Base-by-base conservation (phyloP, 2,113 vertebrate genomes). In the Morphnarchus princeps region DNA sequence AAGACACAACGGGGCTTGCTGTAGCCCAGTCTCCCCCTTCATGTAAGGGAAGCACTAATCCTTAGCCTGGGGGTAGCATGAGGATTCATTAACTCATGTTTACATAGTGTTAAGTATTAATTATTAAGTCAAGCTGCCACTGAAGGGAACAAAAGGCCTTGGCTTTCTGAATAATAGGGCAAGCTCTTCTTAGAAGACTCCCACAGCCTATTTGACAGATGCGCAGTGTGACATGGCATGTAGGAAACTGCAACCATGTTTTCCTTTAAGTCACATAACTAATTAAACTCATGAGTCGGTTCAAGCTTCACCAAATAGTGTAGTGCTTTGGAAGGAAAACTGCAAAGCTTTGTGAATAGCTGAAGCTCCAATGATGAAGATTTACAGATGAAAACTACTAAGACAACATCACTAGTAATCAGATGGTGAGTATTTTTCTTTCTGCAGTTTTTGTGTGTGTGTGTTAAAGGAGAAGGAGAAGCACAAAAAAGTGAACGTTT, bases 81-180 rank as follows among this genome's bases (percentile, higher is more conserved):
- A 95, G 66, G 50, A 92, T 85, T 97, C 93, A 93, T 96, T 96
- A 96, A 78, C 91, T 92, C 84, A 72, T 95, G 87, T 97, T 97
- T 96, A 83, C 87, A 85, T 10, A 74, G 82, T 66, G 69, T 42
- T 82, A 88, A 92, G 76, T 92, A 94, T 95, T 96, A 97, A 97
- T 97, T 95, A 96, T 94, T 85, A 90, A 96, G 95, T 95, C 94
- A 96, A 86, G 47, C 59, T 87, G 73, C 73, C 50, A 74, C 77
- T 85, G 76, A 89, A 89, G 18, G n/a, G 74, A 96, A 96, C 55
- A 83, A 87, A 96, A 95, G 73, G 43, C 43, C 82, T 87, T 95
- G 89, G 74, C 43, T 97, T 91, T 82, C 55, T 72, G 67, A 95
- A 93, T 95, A 95, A 92, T 34, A 92, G 76, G 76, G 74, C 73